A percentile compares a stretch with the other conserved stretches of the same genome.
Conservation (phyloP, 2,797 vertebrate species). For the Falco peregrinus region DNA sequence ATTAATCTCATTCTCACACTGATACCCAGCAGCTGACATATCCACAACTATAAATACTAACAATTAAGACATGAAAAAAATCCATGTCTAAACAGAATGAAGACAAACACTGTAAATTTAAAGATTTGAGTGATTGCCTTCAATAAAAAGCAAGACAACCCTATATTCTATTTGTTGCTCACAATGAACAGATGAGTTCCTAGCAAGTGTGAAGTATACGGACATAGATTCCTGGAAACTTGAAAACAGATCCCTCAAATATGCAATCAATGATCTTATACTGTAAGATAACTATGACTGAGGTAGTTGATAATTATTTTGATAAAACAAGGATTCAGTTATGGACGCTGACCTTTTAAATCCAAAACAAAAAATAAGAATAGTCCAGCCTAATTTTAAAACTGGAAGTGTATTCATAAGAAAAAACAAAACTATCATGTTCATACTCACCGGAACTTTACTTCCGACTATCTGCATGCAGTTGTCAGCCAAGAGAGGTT, state of each 20-base stretch:
- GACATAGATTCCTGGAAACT: neutral
- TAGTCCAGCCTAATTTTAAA: neutral
- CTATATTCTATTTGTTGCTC: neutral
- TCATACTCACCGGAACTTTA: conserved; percentile 97
- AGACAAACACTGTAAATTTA: neutral
- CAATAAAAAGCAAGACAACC: neutral
- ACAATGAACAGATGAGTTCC: neutral
- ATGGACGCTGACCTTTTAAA: neutral
- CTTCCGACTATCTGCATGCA: conserved; percentile 99
- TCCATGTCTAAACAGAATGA: neutral
- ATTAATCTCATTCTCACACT: neutral
- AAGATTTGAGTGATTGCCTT: neutral
- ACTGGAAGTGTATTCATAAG: neutral
- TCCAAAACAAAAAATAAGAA: neutral
- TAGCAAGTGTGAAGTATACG: neutral
- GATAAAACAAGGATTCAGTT: neutral
- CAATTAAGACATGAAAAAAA: neutral
- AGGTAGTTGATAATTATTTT: neutral
- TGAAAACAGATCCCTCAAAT: neutral
- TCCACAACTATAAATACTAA: neutral
- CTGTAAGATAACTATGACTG: neutral
- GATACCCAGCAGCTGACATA: neutral
- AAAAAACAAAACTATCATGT: conserved; percentile 58
- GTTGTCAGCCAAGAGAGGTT: conserved; percentile 91
- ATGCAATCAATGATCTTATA: neutral